phyloP scores from a whole-genome alignment of 2,797 vertebrate genomes.

The Thunnus albacares region DNA sequence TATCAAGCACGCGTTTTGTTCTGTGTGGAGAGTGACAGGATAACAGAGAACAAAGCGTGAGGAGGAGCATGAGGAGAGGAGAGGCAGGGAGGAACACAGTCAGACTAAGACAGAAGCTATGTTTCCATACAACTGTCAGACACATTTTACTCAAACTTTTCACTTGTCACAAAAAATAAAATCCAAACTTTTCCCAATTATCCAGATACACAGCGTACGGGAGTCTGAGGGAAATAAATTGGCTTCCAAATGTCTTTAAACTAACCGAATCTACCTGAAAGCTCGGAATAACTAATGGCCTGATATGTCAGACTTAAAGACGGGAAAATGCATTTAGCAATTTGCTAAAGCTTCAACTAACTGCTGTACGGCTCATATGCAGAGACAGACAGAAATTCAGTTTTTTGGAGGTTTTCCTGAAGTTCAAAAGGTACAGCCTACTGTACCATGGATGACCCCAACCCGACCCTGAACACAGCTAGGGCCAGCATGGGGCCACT shows the following conservation, averaged over 20 bases:
- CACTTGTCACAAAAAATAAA: slow-evolving; percentile 8
- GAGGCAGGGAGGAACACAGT: slow-evolving; percentile 22
- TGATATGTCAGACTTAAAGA: background rate
- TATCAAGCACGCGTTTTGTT: slow-evolving; percentile 46
- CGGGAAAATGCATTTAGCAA: background rate
- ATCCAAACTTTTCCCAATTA: background rate
- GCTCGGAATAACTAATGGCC: background rate
- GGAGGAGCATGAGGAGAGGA: slow-evolving; percentile 13
- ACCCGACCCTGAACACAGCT: slow-evolving; percentile 12
- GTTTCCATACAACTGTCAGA: slow-evolving; percentile 44
- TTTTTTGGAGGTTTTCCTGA: background rate
- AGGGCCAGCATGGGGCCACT: slow-evolving; percentile 8
- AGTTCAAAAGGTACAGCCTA: background rate
- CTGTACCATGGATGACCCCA: background rate
- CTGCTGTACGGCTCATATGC: background rate
- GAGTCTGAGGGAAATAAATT: background rate
- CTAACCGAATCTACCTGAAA: slow-evolving; percentile 6
- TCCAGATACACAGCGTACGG: background rate
- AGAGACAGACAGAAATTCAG: background rate
- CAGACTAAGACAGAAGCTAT: slow-evolving; percentile 23
- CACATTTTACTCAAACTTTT: slow-evolving; percentile 13
- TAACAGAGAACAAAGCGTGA: slow-evolving; percentile 37
- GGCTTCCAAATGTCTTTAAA: background rate
- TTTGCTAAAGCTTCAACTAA: background rate
- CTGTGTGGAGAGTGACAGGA: slow-evolving; percentile 53